Base-by-base conservation (phyloP, 2,113 vertebrate genomes). In the Neodontobutis hainanensis region DNA sequence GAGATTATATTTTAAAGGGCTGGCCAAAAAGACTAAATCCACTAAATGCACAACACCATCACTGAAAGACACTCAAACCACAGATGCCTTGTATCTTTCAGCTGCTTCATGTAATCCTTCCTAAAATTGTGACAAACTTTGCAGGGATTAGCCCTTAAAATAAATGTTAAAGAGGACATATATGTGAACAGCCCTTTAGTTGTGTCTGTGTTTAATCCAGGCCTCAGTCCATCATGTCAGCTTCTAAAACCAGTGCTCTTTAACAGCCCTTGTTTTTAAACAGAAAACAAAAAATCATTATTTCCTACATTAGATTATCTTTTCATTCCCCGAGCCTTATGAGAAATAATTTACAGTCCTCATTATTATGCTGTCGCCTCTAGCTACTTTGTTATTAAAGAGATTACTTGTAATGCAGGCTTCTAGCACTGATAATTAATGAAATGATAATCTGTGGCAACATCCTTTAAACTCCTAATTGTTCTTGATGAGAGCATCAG, bases 401-500 rank as follows among this genome's bases (percentile, higher is more conserved):
- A 73, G 77, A 80, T 80, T 78, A 70, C 78, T 73, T 71, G 65
- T 80, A 86, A 82, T 55, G 57, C 53, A 35, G 42, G 65, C 75
- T 51, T 69, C 77, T 68, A 16, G 34, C 58, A 36, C 61, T 8
- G 46, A 59, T 81, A 81, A 86, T 89, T 79, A 79, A 80, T 87
- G 68, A 67, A 85, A 75, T 49, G 55, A 61, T 68, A 64, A 73
- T 85, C 81, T 84, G 70, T 68, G 32, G 47, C 12, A 12, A 55
- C 59, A 1, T 78, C 45, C 50, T 73, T 85, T 70, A 79, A 85
- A 82, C 16, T n/a, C 64, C 74, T 82, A 84, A 88, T 81, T 89
- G 74, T 70, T 80, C 60, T 61, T 77, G 82, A 88, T 86, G 87
- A 88, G 78, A 84, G 46, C 35, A 19, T 70, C 59, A 68, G 75